A percentile compares a stretch with the other conserved stretches of the same genome.
phyloP scores from a whole-genome alignment of 2,888 invertebrate genomes.

The Megaustenia siamemsis region DNA sequence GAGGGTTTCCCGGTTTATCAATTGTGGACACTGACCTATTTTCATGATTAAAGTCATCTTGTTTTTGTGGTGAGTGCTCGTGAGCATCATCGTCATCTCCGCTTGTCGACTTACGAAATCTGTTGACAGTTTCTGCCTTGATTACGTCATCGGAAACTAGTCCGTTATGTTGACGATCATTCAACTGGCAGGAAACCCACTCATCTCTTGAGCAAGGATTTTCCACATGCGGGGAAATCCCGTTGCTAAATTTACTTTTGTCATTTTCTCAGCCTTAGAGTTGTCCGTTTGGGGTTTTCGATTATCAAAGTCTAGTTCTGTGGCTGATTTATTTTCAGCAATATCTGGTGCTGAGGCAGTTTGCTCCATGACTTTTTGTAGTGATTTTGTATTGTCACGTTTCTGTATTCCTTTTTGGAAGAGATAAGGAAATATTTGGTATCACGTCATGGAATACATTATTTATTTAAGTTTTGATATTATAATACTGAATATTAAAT shows the following conservation, averaged over 20 bases:
- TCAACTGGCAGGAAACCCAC: no score
- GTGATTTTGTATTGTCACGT: no score
- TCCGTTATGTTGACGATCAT: no score
- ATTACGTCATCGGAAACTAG: not conserved
- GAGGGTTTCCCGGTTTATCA: not conserved
- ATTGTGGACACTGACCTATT: not conserved
- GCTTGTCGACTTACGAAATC: no score
- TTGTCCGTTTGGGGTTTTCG: not conserved
- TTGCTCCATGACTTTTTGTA: not conserved
- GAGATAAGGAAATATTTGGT: no score
- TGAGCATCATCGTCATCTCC: not conserved
- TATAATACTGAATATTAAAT: no score
- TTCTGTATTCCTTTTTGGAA: no score
- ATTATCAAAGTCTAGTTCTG: not conserved
- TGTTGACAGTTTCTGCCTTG: no score
- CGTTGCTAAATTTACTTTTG: not conserved
- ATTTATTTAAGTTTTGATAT: no score
- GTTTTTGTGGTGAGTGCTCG: not conserved
- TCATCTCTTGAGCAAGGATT: not conserved
- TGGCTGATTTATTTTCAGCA: not conserved
- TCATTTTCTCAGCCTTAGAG: not conserved
- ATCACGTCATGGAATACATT: no score
- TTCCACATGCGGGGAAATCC: not conserved
- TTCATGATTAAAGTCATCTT: not conserved
- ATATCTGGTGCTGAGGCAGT: not conserved